phyloP scores from a whole-genome alignment of 2,113 vertebrate genomes.

The Istiophorus platypterus region DNA sequence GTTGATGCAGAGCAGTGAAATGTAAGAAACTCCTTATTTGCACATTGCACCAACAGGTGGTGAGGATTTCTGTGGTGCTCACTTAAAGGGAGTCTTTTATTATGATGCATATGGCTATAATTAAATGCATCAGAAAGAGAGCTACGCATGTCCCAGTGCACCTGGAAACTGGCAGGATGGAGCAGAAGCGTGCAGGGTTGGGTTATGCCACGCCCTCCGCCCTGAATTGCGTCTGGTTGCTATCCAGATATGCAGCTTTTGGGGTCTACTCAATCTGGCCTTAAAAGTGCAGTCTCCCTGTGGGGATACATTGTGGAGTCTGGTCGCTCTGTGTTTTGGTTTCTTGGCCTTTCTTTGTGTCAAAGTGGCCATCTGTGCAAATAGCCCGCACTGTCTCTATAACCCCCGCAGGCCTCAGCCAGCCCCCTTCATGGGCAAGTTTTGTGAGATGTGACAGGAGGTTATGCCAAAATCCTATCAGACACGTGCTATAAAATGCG shows the following conservation, averaged over 20 bases:
- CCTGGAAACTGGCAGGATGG: slow-evolving; percentile 53
- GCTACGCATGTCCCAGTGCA: slow-evolving; percentile 47
- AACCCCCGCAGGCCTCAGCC: slow-evolving; percentile 42
- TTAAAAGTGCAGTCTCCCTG: slow-evolving; percentile 42
- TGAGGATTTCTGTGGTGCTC: slow-evolving; percentile 19
- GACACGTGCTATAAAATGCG: slow-evolving; percentile 43
- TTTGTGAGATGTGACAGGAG: slow-evolving; percentile 50
- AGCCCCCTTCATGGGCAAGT: slow-evolving; percentile 47
- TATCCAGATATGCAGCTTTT: slow-evolving; percentile 43
- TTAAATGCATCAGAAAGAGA: slow-evolving; percentile 58
- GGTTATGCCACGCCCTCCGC: slow-evolving; percentile 39
- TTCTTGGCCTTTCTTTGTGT: slow-evolving; percentile 64
- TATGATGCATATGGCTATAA: slow-evolving; percentile 57
- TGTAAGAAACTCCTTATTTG: slow-evolving; percentile 85
- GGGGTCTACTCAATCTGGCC: slow-evolving; percentile 29
- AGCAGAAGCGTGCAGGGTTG: slow-evolving; percentile 52
- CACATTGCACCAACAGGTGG: slow-evolving; percentile 40
- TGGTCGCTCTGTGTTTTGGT: slow-evolving; percentile 45
- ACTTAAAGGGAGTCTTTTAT: slow-evolving; percentile 30
- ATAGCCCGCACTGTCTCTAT: slow-evolving; percentile 57
- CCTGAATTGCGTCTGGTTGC: slow-evolving; percentile 49
- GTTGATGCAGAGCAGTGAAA: slow-evolving; percentile 98
- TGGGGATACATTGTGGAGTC: slow-evolving; percentile 41
- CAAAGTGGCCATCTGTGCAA: slow-evolving; percentile 78
- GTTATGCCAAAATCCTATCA: slow-evolving; percentile 39